phyloP scores from a whole-genome alignment of 2,888 invertebrate genomes.

The Criorhina ranunculi region DNA sequence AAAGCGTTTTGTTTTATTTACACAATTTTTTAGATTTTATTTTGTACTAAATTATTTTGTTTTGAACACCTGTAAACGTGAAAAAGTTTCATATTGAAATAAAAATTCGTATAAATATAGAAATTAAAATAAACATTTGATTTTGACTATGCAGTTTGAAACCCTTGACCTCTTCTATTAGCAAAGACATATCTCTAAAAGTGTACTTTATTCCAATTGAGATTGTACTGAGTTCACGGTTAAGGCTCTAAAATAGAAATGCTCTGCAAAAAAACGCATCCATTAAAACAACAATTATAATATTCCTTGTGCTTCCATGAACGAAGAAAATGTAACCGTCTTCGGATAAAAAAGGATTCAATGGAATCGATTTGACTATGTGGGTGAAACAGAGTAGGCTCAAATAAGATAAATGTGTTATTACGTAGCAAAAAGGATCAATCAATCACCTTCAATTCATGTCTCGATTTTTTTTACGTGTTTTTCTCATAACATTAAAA shows the following conservation, averaged over 20 bases:
- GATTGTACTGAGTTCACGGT: no score
- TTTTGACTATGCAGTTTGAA: no score
- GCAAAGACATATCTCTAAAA: no score
- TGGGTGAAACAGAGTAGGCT: neutral
- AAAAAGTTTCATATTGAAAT: neutral
- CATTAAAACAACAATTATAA: no score
- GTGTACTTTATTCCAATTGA: no score
- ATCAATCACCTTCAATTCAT: constrained; percentile 11
- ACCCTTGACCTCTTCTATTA: no score
- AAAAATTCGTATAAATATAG: neutral
- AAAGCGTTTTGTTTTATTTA: constrained; percentile 22
- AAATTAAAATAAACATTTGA: neutral
- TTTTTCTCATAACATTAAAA: neutral
- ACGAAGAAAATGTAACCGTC: neutral
- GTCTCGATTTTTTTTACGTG: neutral
- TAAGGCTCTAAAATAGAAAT: no score
- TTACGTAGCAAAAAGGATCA: constrained; percentile 8
- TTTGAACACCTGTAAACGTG: constrained; percentile 8
- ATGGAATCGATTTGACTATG: neutral
- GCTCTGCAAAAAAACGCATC: no score
- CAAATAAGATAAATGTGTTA: neutral
- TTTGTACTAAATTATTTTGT: neutral
- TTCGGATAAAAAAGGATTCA: constrained; percentile 11
- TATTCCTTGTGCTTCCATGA: neutral
- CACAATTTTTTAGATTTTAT: neutral